A percentile compares a stretch with the other conserved stretches of the same genome.
Conservation (phyloP, 2,113 vertebrate genomes). For the Phasianus colchicus region DNA sequence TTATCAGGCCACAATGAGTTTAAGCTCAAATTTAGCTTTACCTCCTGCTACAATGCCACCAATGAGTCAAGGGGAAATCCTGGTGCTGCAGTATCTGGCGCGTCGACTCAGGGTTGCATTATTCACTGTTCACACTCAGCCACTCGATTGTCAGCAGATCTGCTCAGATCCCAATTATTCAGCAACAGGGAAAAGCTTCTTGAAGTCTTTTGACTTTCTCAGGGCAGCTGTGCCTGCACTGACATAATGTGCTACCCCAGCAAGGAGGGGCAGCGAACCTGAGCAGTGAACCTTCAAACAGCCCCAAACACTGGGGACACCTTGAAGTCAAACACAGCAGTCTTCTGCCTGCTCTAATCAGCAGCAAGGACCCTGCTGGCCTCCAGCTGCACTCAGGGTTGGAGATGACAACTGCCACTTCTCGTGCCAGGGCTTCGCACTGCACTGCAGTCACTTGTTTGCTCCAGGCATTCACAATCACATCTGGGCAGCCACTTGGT, state of each 20-base stretch:
- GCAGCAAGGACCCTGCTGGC: not conserved
- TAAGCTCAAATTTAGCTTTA: rapidly evolving
- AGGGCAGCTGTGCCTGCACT: rapidly evolving
- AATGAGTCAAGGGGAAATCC: rapidly evolving
- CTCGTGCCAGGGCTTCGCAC: not conserved
- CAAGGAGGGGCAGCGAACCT: not conserved
- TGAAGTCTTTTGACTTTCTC: not conserved
- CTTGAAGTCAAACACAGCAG: not conserved
- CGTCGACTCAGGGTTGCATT: rapidly evolving
- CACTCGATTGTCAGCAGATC: not conserved
- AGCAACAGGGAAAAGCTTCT: rapidly evolving
- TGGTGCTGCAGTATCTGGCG: not conserved
- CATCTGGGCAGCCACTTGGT: not conserved
- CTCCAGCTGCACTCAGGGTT: not conserved
- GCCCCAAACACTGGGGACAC: rapidly evolving
- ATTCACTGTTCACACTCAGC: not conserved
- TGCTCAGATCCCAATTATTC: not conserved
- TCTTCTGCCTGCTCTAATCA: not conserved
- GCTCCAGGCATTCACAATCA: not conserved
- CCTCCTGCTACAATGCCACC: rapidly evolving
- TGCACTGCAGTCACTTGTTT: rapidly evolving
- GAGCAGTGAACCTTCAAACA: not conserved
- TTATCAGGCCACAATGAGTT: not conserved
- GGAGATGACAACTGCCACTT: not conserved
- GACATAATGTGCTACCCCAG: rapidly evolving